Conservation (phyloP, 2,888 invertebrate genomes). For the Lasioglossum oenotherae region DNA sequence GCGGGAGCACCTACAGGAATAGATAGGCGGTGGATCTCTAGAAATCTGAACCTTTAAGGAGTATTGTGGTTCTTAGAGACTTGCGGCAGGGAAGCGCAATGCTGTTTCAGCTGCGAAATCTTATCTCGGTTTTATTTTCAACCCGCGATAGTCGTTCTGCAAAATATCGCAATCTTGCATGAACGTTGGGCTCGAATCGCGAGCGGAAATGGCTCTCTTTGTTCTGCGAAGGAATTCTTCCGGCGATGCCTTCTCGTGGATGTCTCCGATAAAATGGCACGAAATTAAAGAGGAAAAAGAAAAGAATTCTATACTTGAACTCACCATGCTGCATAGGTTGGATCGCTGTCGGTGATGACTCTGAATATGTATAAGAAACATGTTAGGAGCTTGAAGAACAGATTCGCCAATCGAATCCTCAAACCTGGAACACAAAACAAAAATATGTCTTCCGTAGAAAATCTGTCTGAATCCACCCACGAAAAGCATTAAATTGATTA, state of each 20-base stretch:
- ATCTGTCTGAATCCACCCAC: not conserved
- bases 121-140: slow-evolving; percentile 59
- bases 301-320: slow-evolving; percentile 75
- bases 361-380: slow-evolving; percentile 98
- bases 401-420: slow-evolving; percentile 98
- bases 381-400: slow-evolving; percentile 98
- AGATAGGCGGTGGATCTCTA: slow-evolving; percentile 8
- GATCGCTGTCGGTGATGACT: slow-evolving; percentile 95
- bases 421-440: slow-evolving; percentile 90
- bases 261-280: slow-evolving; percentile 15
- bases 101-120: slow-evolving; percentile 46
- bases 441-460: not conserved
- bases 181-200: slow-evolving; percentile 49
- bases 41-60: slow-evolving; percentile 33
- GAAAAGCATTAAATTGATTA: slow-evolving; percentile 13
- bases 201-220: slow-evolving; percentile 27
- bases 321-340: slow-evolving; percentile 95
- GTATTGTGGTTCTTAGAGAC: slow-evolving; percentile 31
- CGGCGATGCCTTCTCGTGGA: slow-evolving; percentile 1
- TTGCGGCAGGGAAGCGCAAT: slow-evolving; percentile 41
- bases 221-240: slow-evolving; percentile 31
- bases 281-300: not conserved
- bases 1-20: not conserved
- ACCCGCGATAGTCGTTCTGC: slow-evolving; percentile 35
- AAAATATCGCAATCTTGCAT: slow-evolving; percentile 57